A percentile compares a stretch with the other conserved stretches of the same genome.
Conservation (phyloP, 2,888 invertebrate species). For the Cheiracanthium punctorium region DNA sequence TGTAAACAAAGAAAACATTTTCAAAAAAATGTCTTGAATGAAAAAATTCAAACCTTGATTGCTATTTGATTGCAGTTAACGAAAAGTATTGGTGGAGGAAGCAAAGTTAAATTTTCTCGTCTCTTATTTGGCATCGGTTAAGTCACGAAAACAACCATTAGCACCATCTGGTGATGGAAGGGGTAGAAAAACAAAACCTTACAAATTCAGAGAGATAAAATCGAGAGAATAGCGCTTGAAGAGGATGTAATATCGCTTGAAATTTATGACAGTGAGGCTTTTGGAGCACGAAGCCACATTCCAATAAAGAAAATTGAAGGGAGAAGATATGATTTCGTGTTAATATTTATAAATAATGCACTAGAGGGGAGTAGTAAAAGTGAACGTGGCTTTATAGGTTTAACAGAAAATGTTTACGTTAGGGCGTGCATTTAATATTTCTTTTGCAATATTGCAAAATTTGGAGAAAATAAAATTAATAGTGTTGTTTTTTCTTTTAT, state of each 20-base stretch:
- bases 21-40: background rate
- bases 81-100: background rate
- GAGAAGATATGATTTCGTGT: background rate
- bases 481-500: no score
- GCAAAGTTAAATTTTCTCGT: background rate
- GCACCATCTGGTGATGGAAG: background rate
- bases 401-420: no score
- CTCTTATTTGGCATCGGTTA: background rate
- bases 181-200: background rate
- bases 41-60: background rate
- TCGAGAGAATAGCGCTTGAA: background rate
- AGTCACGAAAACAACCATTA: background rate
- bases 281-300: background rate
- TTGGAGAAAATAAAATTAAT: no score
- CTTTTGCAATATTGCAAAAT: no score
- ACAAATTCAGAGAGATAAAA: background rate
- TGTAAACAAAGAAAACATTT: background rate
- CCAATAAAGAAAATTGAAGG: background rate
- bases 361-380: background rate
- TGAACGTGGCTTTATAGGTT: no score
- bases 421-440: no score
- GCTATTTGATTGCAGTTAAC: background rate
- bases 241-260: background rate
- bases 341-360: background rate
- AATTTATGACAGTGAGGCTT: background rate